Evolutionary conservation across 2,113 vertebrate species (phyloP).

Genomic region (Nansenia antarctica): DNA sequence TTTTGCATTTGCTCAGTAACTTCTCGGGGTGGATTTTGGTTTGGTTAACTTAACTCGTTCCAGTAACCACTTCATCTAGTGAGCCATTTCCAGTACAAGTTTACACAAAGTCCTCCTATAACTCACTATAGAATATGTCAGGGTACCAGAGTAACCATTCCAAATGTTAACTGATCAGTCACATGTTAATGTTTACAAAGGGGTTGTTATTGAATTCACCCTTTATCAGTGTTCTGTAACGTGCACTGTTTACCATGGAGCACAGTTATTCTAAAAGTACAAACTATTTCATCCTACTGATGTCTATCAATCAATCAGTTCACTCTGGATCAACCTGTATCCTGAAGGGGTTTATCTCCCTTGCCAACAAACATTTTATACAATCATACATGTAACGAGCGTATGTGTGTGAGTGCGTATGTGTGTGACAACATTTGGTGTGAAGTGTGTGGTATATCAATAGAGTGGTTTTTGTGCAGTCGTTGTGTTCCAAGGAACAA

Average conservation of each 20-base stretch:
- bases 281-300: conserved; percentile 18
- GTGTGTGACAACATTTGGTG: conserved; percentile 33
- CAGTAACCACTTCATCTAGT: not conserved
- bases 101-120: conserved; percentile 27
- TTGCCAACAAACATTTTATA: conserved; percentile 30
- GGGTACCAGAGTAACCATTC: conserved; percentile 12
- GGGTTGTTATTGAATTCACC: conserved; percentile 27
- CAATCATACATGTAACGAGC: conserved; percentile 24
- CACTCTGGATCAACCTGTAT: conserved; percentile 5
- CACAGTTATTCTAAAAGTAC: conserved; percentile 35
- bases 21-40: not conserved
- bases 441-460: conserved; percentile 23
- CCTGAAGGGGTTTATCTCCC: conserved; percentile 13
- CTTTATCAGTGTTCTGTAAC: conserved; percentile 21
- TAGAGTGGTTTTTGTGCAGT: conserved; percentile 46
- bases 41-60: not conserved
- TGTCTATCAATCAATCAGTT: not conserved
- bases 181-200: conserved; percentile 35
- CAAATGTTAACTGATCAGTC: conserved; percentile 6
- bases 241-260: conserved; percentile 27
- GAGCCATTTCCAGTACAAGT: conserved; percentile 15
- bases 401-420: conserved; percentile 42
- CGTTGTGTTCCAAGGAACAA: conserved; percentile 33
- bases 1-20: not conserved
- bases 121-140: conserved; percentile 2